Percentiles rank a stretch among this genome's conserved stretches.
These are phyloP conservation scores for Diorhabda sublineata DNA, from an alignment of 1,140 invertebrate species.

Conservation along the genomic window DNA sequence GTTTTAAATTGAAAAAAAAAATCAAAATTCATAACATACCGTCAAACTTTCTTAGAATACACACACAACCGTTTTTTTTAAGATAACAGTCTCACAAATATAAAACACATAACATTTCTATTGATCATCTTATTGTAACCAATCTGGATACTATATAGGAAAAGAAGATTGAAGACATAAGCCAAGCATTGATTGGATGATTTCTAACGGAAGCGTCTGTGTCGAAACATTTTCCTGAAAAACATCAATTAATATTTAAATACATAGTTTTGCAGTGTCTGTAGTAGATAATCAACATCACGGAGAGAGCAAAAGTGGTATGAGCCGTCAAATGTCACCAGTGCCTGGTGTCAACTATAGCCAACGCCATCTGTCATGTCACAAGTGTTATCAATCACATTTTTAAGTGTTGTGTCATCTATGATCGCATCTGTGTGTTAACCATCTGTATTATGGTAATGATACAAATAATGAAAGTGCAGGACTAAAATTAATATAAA, in stretches of 20 bases:
- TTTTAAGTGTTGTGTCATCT: too few species aligned
- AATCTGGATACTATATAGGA: constrained; percentile 14
- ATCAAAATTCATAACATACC: constrained; percentile 1
- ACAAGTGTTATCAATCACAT: too few species aligned
- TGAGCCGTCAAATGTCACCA: too few species aligned
- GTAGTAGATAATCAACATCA: too few species aligned
- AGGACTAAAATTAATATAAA: too few species aligned
- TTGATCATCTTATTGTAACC: constrained; percentile 30
- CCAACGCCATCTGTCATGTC: too few species aligned
- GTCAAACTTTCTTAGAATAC: constrained; percentile 9
- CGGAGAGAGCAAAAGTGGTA: too few species aligned
- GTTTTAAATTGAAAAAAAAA: not conserved
- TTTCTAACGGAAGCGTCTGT: constrained; percentile 19
- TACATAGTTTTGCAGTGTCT: too few species aligned
- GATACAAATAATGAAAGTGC: too few species aligned
- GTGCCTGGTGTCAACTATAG: too few species aligned
- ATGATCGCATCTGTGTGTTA: too few species aligned
- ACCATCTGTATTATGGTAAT: too few species aligned
- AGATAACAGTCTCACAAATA: constrained; percentile 33
- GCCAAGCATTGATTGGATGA: constrained; percentile 7
- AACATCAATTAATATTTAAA: not conserved
- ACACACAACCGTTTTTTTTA: constrained; percentile 2
- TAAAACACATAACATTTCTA: constrained; percentile 23
- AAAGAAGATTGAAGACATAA: constrained; percentile 20
- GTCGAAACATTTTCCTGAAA: constrained; percentile 32